Evolutionary conservation across 1,140 invertebrate genomes (phyloP).

Genomic region (Macrosteles quadrilineatus): DNA sequence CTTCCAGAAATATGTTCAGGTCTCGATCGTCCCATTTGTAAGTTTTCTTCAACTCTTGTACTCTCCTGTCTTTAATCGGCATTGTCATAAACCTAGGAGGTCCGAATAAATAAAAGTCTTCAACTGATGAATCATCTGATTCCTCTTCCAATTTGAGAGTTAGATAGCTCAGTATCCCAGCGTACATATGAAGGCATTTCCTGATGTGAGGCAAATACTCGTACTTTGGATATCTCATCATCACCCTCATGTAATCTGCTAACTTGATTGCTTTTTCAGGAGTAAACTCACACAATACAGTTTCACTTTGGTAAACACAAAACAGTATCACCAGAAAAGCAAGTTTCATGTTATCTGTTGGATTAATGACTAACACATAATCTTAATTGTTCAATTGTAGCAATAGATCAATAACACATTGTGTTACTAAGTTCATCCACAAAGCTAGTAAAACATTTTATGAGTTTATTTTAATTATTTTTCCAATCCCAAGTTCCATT

Average conservation of each 20-base stretch:
- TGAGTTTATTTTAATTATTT: no score
- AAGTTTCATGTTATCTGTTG: no score
- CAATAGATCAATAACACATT: no score
- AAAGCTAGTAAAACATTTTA: no score
- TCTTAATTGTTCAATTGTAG: no score
- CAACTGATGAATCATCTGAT: neutral
- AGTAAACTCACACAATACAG: neutral
- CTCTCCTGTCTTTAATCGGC: conserved; percentile 3
- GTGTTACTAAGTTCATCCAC: no score
- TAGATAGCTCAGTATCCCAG: neutral
- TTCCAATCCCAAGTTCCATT: no score
- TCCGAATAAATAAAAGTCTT: neutral
- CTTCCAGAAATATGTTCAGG: neutral
- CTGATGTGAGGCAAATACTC: conserved; percentile 4
- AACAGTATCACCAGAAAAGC: no score
- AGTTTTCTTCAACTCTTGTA: neutral
- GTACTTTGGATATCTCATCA: conserved; percentile 11
- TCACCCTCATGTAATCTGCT: neutral
- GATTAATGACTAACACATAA: no score
- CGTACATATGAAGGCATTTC: neutral
- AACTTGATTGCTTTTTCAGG: neutral
- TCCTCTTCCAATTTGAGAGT: neutral
- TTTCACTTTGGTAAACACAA: no score
- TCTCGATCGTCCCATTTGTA: neutral
- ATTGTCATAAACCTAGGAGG: conserved; percentile 3